A percentile compares a stretch with the other conserved stretches of the same genome.
Conservation (phyloP, 2,113 vertebrate genomes). For the Zosterops borbonicus region DNA sequence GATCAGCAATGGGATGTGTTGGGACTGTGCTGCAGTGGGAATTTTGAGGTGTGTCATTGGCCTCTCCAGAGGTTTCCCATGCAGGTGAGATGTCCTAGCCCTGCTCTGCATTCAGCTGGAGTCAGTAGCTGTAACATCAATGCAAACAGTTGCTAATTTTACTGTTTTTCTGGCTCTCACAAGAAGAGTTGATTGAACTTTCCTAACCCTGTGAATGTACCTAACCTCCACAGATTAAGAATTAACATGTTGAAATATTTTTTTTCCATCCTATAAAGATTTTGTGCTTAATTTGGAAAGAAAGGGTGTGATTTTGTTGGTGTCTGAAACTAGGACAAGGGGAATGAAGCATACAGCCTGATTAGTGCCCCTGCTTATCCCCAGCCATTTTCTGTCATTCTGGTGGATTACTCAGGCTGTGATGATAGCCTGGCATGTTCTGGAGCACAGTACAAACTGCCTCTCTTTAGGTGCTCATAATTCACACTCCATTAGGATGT, state of each 20-base stretch:
- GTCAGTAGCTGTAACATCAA: background rate
- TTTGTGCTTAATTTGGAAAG: slow-evolving; percentile 9
- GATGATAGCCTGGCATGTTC: slow-evolving; percentile 25
- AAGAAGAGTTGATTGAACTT: background rate
- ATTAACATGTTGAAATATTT: background rate
- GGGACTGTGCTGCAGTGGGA: fast-evolving
- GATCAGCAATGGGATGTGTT: background rate
- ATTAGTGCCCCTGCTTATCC: slow-evolving; percentile 23
- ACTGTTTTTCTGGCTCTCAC: background rate
- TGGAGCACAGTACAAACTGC: slow-evolving; percentile 42
- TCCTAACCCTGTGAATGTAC: background rate
- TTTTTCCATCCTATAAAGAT: background rate
- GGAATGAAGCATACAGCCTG: background rate
- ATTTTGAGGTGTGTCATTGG: background rate
- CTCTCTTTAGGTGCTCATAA: slow-evolving; percentile 47
- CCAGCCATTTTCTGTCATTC: slow-evolving; percentile 27
- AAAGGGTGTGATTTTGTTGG: slow-evolving; percentile 12
- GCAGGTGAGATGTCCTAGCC: background rate
- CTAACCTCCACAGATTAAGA: slow-evolving; percentile 4
- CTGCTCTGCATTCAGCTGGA: background rate
- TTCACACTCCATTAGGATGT: slow-evolving; percentile 48
- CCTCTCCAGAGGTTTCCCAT: background rate
- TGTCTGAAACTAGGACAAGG: slow-evolving; percentile 13
- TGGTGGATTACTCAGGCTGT: slow-evolving; percentile 23
- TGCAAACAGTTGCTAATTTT: background rate